Percentiles rank a stretch among this genome's conserved stretches.
phyloP scores from a whole-genome alignment of 2,113 vertebrate genomes.

The Eclectus roratus region DNA sequence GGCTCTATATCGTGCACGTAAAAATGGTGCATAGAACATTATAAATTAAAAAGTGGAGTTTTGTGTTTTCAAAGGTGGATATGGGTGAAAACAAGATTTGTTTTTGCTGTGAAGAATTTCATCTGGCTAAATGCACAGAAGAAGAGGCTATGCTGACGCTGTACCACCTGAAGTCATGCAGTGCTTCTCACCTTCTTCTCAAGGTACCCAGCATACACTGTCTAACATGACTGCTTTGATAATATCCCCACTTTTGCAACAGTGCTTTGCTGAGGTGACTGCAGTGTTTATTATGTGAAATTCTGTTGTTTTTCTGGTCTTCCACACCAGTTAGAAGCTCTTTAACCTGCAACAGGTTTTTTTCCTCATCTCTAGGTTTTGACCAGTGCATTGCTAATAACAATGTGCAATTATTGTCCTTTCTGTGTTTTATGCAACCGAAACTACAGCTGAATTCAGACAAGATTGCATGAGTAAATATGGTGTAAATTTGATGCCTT shows the following conservation, averaged over 20 bases:
- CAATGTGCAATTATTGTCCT: neutral
- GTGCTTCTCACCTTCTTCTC: constrained; percentile 78
- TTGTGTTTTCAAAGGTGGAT: constrained; percentile 71
- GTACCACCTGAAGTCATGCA: constrained; percentile 78
- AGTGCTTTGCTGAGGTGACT: neutral
- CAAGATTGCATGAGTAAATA: neutral
- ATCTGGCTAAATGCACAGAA: constrained; percentile 73
- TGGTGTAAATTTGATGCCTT: neutral
- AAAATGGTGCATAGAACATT: neutral
- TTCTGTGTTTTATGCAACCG: neutral
- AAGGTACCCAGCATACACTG: constrained; percentile 70
- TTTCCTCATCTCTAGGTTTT: neutral
- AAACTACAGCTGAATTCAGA: neutral
- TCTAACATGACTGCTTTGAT: neutral
- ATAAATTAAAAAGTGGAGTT: neutral
- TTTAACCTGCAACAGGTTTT: neutral
- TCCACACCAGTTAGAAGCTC: neutral
- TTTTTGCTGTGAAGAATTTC: constrained; percentile 82
- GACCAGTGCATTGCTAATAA: neutral
- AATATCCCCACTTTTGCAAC: neutral
- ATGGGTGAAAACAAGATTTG: constrained; percentile 75
- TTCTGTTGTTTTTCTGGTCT: neutral
- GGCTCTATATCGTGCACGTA: neutral
- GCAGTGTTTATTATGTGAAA: neutral
- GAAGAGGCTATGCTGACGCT: constrained; percentile 78